phyloP scores from a whole-genome alignment of 2,888 invertebrate species.

The Tinea pellionella region DNA sequence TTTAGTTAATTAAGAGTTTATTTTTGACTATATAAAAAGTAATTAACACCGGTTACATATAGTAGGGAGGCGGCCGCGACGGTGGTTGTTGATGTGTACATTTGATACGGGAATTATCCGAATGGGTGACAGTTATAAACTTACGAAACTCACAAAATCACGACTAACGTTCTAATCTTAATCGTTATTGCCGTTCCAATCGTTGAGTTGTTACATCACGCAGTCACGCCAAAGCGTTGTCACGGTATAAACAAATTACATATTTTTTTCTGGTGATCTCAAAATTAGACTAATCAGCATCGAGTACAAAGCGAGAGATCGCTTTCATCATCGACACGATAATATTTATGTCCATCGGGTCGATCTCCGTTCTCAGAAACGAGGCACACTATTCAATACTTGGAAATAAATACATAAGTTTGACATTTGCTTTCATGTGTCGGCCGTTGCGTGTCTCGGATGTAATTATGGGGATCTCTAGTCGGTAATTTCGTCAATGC shows the following conservation, averaged over 20 bases:
- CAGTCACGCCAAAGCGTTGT: conserved; percentile 46
- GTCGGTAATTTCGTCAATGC: conserved; percentile 24
- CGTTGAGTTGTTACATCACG: conserved; percentile 22
- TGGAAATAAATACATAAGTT: conserved; percentile 70
- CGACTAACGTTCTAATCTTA: conserved; percentile 8
- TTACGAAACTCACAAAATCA: conserved; percentile 9
- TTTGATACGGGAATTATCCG: conserved; percentile 2
- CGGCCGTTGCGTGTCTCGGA: conserved; percentile 55
- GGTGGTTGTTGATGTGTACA: neutral
- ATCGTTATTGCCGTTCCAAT: conserved; percentile 12
- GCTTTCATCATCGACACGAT: conserved; percentile 69
- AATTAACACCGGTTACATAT: neutral
- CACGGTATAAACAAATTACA: conserved; percentile 53
- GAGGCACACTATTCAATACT: conserved; percentile 63
- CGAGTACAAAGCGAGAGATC: conserved; percentile 64
- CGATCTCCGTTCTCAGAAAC: conserved; percentile 56
- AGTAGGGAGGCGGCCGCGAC: neutral
- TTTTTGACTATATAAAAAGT: neutral
- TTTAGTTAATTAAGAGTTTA: conserved; percentile 49
- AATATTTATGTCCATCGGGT: conserved; percentile 47
- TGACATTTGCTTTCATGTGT: conserved; percentile 69
- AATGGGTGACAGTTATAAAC: conserved; percentile 12
- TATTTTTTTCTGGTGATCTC: conserved; percentile 38
- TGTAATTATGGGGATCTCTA: conserved; percentile 50
- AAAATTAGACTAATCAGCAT: conserved; percentile 66